Evolutionary conservation across 1,140 invertebrate species (phyloP), one percentile per base, ranked within the genome.

Genomic region (Tachypleus tridentatus): DNA sequence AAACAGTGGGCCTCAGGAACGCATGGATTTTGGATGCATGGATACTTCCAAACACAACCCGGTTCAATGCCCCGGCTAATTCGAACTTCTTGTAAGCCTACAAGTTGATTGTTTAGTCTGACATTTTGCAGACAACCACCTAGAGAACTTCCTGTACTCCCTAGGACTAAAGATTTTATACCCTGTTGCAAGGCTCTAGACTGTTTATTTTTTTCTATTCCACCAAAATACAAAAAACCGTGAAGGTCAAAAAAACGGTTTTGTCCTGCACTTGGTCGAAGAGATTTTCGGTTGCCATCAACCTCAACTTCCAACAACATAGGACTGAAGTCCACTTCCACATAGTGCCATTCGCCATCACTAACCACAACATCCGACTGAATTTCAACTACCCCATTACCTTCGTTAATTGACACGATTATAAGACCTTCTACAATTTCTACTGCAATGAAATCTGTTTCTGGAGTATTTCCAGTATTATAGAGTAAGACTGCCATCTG

Each of bases 311-410:
- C 83, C 74, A 92, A 77, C 72, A 82, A 74, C 73, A 77, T 80
- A 71, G 85, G 80, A 79, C 82, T 82, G 68, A 89, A 84, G 58
- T 80, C 80, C 8, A 88, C 73, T 54, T 79, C 73, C 5, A 91
- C 73, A 52, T 84, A 83, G 75, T 96, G 93, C 93, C 93, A 96
- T 64, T 84, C 82, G 48, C 90, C 90, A 77, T 94, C 88, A 59
- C 84, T 84, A 7, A 95, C 79, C 51, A 78, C 74, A 74, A 78
- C 67, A 74, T 84, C 70, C 74, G 82, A 74, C 77, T 77, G 78
- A 53, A 88, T 75, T 72, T 81, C 82, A 57, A 81, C 81, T 49
- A 79, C 80, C 51, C 79, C 84, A 66, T 81, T 82, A n/a, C 84
- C 87, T 74, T 85, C 86, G 76, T 89, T 85, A 70, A 89, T 81